Evolutionary conservation across 2,113 vertebrate species (phyloP).

Genomic region (Chrysemys picta): DNA sequence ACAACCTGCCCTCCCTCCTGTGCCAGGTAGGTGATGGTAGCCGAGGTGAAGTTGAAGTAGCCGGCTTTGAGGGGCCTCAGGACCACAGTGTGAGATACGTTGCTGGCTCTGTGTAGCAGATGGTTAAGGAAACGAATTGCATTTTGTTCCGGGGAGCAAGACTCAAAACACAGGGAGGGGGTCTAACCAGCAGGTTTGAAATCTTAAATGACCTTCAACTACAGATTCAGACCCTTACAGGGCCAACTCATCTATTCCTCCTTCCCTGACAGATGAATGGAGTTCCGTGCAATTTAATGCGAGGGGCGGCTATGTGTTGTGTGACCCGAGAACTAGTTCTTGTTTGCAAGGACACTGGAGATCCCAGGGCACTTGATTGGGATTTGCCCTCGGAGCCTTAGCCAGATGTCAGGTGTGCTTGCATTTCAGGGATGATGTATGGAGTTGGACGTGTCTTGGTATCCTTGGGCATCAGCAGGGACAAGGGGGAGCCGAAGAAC

Average conservation of each 20-base stretch:
- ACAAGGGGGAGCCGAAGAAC: not conserved
- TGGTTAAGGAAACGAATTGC: constrained; percentile 70
- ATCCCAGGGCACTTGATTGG: not conserved
- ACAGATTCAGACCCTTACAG: not conserved
- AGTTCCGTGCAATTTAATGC: not conserved
- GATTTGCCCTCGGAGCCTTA: rapidly evolving
- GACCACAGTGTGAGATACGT: constrained; percentile 95
- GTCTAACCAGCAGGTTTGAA: not conserved
- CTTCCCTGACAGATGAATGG: rapidly evolving
- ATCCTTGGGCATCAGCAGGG: not conserved
- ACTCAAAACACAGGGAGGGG: too few relatives aligned
- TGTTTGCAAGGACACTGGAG: not conserved
- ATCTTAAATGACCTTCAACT: not conserved
- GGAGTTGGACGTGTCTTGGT: not conserved
- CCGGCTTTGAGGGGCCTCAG: constrained; percentile 94
- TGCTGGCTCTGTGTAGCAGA: constrained; percentile 84
- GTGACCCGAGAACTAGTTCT: rapidly evolving
- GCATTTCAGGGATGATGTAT: not conserved
- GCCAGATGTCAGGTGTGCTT: not conserved
- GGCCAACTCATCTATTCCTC: not conserved
- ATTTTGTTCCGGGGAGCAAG: not conserved
- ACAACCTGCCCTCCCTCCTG: constrained; percentile 93
- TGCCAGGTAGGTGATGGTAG: constrained; percentile 91
- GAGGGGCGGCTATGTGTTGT: not conserved
- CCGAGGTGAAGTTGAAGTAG: constrained; percentile 97